Percentiles rank a stretch among this genome's conserved stretches.
These are phyloP conservation scores for Drosophila pectinifera DNA, from an alignment of 1,140 invertebrate species.

Conservation along the genomic window DNA sequence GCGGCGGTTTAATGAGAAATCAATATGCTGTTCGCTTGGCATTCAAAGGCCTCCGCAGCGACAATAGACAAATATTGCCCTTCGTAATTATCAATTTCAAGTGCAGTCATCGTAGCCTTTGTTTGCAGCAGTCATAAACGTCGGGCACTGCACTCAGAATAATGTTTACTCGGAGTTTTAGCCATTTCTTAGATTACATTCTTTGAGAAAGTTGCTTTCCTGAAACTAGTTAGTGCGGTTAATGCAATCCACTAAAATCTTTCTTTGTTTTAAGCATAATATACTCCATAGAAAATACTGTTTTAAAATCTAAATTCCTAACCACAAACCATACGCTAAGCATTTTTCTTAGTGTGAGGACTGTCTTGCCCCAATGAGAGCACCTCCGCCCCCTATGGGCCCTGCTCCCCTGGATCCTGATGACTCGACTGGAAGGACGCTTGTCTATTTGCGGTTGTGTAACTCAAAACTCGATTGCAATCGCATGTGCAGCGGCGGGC, in stretches of 20 bases:
- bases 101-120: constrained; percentile 74
- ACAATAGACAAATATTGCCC: constrained; percentile 63
- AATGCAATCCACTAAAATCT: no score
- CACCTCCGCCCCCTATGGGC: not conserved
- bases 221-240: not conserved
- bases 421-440: constrained; percentile 61
- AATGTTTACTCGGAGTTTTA: not conserved
- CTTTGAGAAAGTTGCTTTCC: no score
- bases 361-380: constrained; percentile 33
- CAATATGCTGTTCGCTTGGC: constrained; percentile 6
- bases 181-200: no score
- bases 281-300: no score
- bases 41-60: constrained; percentile 5
- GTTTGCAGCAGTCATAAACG: constrained; percentile 77
- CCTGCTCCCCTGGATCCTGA: constrained; percentile 30
- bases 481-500: constrained; percentile 38
- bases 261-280: no score
- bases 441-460: constrained; percentile 74
- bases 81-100: constrained; percentile 77
- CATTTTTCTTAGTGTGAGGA: not conserved
- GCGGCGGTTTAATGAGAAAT: constrained; percentile 21
- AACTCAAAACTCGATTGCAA: constrained; percentile 76
- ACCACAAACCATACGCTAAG: no score
- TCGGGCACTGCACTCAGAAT: constrained; percentile 31
- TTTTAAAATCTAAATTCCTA: no score